Conservation (phyloP, 1,140 invertebrate genomes). For the Drosophila athabasca region DNA sequence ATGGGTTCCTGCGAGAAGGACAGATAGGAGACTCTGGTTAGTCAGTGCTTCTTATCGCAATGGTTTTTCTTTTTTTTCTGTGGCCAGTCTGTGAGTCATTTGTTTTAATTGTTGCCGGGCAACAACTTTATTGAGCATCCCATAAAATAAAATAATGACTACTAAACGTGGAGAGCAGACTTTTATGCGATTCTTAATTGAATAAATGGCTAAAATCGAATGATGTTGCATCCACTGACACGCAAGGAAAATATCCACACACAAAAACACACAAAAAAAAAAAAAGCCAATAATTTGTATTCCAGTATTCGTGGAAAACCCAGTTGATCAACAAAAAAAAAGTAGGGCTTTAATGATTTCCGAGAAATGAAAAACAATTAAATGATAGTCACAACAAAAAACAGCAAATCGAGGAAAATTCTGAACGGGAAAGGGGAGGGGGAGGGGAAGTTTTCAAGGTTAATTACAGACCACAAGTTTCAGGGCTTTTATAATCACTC, state of each 20-base stretch:
- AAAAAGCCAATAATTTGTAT: conserved; percentile 6
- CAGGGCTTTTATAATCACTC: conserved; percentile 25
- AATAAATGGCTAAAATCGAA: conserved; percentile 10
- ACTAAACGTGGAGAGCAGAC: conserved; percentile 17
- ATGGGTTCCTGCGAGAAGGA: conserved; percentile 87
- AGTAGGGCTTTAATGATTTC: conserved; percentile 23
- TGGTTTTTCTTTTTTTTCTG: background rate
- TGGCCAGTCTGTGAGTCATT: conserved; percentile 18
- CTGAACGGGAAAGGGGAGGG: background rate
- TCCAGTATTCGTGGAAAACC: conserved; percentile 43
- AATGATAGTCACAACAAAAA: conserved; percentile 25
- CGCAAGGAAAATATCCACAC: conserved; percentile 39
- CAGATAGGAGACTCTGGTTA: conserved; percentile 15
- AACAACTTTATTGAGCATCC: conserved; percentile 48
- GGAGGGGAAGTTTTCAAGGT: conserved; percentile 26
- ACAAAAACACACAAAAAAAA: too few relatives aligned
- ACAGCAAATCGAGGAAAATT: conserved; percentile 18
- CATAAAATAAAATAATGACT: conserved; percentile 42
- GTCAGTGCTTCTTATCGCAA: conserved; percentile 37
- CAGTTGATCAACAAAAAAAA: conserved; percentile 15
- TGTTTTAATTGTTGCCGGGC: conserved; percentile 34
- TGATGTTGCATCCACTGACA: conserved; percentile 25
- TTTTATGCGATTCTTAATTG: conserved; percentile 48
- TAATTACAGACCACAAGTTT: conserved; percentile 42
- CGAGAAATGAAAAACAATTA: conserved; percentile 41